A percentile compares a stretch with the other conserved stretches of the same genome.
phyloP scores from a whole-genome alignment of 2,113 vertebrate genomes.

The Probosciger aterrimus region DNA sequence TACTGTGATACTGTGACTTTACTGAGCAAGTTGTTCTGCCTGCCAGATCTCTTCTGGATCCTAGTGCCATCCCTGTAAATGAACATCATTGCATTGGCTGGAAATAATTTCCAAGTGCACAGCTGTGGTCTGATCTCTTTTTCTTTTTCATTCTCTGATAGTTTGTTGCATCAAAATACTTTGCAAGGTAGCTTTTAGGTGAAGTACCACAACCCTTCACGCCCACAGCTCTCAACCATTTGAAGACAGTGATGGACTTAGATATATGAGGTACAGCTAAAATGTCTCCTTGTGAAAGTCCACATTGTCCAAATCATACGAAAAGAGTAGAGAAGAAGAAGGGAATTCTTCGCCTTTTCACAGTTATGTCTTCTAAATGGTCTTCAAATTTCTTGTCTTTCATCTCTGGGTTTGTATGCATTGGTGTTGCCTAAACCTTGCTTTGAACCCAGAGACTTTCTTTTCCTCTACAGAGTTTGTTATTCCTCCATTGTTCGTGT shows the following conservation, averaged over 20 bases:
- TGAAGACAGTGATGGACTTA: neutral
- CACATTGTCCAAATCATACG: neutral
- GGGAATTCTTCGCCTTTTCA: neutral
- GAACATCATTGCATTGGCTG: neutral
- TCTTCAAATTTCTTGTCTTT: neutral
- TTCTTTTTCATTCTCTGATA: fast-evolving
- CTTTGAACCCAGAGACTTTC: neutral
- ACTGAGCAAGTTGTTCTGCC: neutral
- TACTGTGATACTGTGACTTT: no score
- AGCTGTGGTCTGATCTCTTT: neutral
- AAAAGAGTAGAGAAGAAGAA: neutral
- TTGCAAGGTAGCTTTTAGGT: neutral
- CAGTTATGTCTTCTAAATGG: neutral
- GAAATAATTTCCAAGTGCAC: neutral
- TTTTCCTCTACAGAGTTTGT: neutral
- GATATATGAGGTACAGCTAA: neutral
- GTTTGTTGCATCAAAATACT: neutral
- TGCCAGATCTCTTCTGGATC: neutral
- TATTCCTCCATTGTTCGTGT: neutral
- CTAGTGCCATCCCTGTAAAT: neutral
- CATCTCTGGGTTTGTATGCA: neutral
- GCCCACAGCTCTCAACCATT: neutral
- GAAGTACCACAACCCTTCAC: neutral
- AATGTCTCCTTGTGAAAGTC: neutral
- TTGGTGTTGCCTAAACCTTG: neutral